These are phyloP conservation scores for Acanthosoma haemorrhoidale DNA, from an alignment of 2,888 invertebrate species.

Conservation along the genomic window DNA sequence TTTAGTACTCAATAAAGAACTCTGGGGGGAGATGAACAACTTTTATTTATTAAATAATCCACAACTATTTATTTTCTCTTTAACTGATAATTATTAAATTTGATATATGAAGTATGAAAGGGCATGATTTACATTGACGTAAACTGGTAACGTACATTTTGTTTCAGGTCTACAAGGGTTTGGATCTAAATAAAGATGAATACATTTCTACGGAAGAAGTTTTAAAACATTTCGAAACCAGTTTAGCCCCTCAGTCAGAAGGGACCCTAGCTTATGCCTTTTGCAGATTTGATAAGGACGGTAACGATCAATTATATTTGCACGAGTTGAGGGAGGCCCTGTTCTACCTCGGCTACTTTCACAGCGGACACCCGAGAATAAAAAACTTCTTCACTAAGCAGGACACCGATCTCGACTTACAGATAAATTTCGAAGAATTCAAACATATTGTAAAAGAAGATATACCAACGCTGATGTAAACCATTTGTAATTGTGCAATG, in stretches of 20 bases:
- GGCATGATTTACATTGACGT: no score
- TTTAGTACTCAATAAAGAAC: no score
- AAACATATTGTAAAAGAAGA: not conserved
- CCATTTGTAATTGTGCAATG: no score
- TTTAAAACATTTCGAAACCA: constrained; percentile 22
- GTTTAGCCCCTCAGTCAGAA: constrained; percentile 21
- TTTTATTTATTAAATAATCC: no score
- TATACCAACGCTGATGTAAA: not conserved
- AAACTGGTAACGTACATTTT: no score
- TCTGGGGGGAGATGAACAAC: no score
- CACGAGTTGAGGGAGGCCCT: constrained; percentile 34
- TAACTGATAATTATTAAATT: no score
- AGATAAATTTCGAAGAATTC: not conserved
- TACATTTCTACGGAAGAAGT: constrained; percentile 20
- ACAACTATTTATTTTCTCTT: no score
- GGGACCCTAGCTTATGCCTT: constrained; percentile 22
- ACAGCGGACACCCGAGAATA: not conserved
- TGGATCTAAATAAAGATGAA: constrained; percentile 29
- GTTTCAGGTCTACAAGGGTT: constrained; percentile 29
- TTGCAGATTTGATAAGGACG: constrained; percentile 35
- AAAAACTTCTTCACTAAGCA: not conserved
- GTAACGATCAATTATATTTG: constrained; percentile 32
- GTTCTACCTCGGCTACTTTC: constrained; percentile 29
- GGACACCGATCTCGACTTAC: not conserved
- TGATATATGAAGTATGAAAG: no score